Conservation (phyloP, 1,140 invertebrate species). For the Myzus persicae region DNA sequence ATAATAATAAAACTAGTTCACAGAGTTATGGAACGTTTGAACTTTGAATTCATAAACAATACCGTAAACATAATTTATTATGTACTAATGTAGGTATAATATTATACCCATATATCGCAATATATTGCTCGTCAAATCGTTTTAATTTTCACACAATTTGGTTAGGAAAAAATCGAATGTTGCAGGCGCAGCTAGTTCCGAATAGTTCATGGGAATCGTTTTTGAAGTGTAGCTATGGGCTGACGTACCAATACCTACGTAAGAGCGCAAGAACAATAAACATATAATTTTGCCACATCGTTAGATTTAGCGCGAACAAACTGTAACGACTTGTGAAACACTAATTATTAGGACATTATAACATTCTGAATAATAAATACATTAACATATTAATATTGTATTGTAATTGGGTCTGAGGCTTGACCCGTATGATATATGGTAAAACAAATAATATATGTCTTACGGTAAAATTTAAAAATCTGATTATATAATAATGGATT, state of each 20-base stretch:
- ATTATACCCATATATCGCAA: not conserved
- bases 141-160: not conserved
- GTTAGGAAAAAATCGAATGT: not conserved
- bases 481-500: not conserved
- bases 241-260: not conserved
- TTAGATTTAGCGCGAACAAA: not conserved
- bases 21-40: not conserved
- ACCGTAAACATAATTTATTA: not conserved
- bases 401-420: not conserved
- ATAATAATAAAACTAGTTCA: not conserved
- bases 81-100: not conserved
- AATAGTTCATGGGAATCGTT: not conserved
- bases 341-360: not conserved
- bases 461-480: not conserved
- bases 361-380: not conserved
- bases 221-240: not conserved
- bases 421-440: not conserved
- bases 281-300: not conserved
- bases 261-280: not conserved
- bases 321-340: not conserved
- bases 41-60: not conserved
- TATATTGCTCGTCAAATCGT: not conserved
- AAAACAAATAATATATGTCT: not conserved
- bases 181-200: not conserved
- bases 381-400: not conserved